Conservation (phyloP, 2,888 invertebrate species). For the Agriotes lineatus region DNA sequence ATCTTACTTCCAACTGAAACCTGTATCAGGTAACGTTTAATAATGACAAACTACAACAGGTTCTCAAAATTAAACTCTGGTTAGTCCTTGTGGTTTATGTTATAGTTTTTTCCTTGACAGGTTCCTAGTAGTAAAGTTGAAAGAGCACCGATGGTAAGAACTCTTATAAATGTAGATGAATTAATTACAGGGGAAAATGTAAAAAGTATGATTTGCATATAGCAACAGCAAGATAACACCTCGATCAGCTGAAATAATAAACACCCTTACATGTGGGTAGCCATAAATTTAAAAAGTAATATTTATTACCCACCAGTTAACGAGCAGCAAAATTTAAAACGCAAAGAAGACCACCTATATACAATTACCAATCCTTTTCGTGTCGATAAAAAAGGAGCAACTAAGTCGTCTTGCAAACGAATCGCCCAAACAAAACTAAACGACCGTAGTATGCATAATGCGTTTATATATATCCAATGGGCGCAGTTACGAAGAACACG, state of each 20-base stretch:
- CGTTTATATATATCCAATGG: constrained; percentile 13
- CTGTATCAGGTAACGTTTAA: constrained; percentile 22
- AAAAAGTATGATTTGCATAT: too few relatives aligned
- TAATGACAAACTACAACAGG: constrained; percentile 32
- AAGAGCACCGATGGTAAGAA: too few relatives aligned
- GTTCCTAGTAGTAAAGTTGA: too few relatives aligned
- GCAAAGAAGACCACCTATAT: constrained; percentile 29
- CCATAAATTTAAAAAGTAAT: constrained; percentile 22
- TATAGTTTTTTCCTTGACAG: too few relatives aligned
- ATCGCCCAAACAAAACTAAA: constrained; percentile 21
- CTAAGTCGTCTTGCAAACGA: constrained; percentile 17
- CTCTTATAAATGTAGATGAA: too few relatives aligned
- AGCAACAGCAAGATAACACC: neutral
- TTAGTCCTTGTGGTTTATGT: constrained; percentile 6
- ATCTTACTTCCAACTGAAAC: constrained; percentile 13
- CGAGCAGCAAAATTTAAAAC: constrained; percentile 26
- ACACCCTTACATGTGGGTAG: constrained; percentile 10
- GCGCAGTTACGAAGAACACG: constrained; percentile 14
- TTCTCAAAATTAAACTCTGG: constrained; percentile 15
- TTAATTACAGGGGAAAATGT: too few relatives aligned
- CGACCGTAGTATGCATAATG: constrained; percentile 20
- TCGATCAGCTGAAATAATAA: neutral
- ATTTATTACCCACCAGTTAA: constrained; percentile 30
- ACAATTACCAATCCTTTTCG: neutral
- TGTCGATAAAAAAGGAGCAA: constrained; percentile 10